Base-by-base conservation (phyloP, 2,113 vertebrate species). In the Tetrax tetrax region DNA sequence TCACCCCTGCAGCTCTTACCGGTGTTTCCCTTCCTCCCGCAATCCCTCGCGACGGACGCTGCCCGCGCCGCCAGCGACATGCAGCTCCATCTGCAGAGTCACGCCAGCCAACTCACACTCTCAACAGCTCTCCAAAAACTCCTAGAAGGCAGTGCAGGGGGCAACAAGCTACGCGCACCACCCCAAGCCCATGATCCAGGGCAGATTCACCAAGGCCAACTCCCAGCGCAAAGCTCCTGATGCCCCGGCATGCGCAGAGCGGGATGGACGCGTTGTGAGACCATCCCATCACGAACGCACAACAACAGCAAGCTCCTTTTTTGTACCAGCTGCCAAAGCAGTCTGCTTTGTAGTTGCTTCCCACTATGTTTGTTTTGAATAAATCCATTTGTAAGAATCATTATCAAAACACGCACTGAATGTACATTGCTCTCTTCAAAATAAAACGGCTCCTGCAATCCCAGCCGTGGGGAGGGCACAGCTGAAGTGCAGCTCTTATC, bases 301-400 rank as follows among this genome's bases (percentile, higher is more conserved):
- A 2, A 12, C 6, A 20, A 27, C 3, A 54, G 66, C 4, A 1
- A 91, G 57, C 72, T 75, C 82, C 53, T 35, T 47, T 47, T 22
- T 37, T 33, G 75, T 78, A 81, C 12, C 76, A 86, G 88, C 88
- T 89, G 84, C 75, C 61, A 31, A 22, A 77, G 63, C 43, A 77
- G 65, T 8, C 63, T 79, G 75, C 79, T 93, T 95, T 94, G 88
- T 37, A 89, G 87, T 15, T 57, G 38, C 61, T 85, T 89, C 80
- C 84, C 50, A 51, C 70, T 54, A 92, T 21, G 69, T 69, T 92
- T 93, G 79, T 81, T 94, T 94, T 24, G 93, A 91, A 93, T 80
- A 92, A 91, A 94, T 13, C 45, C 59, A 63, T 68, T 76, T 90
- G 68, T 38, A 78, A 59, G 75, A 85, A 64, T 38, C 4, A 0